Conservation (phyloP, 2,113 vertebrate species). For the Butastur rufipennis region DNA sequence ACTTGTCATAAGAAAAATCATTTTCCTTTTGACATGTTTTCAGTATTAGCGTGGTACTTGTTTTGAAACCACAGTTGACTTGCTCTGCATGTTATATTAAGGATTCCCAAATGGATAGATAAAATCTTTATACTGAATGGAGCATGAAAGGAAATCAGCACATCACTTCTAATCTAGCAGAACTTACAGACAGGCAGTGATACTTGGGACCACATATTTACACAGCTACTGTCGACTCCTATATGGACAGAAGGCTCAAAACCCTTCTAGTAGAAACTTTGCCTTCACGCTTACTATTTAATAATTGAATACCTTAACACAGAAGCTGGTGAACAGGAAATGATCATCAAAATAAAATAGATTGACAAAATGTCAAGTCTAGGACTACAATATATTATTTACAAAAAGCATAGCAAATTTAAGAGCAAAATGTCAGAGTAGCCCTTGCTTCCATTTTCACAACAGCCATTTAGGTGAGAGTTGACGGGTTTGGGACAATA, state of each 20-base stretch:
- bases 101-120: conserved; percentile 22
- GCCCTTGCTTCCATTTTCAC: conserved; percentile 51
- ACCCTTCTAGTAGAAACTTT: background rate
- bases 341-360: conserved; percentile 11
- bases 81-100: background rate
- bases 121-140: background rate
- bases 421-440: conserved; percentile 67
- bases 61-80: conserved; percentile 42
- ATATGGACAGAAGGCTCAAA: background rate
- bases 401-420: conserved; percentile 45
- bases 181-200: background rate
- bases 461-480: conserved; percentile 46
- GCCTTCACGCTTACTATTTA: background rate
- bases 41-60: background rate
- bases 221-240: background rate
- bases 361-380: conserved; percentile 44
- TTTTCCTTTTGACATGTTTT: conserved; percentile 51
- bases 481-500: conserved; percentile 49
- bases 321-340: conserved; percentile 4
- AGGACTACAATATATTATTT: conserved; percentile 28
- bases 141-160: conserved; percentile 43
- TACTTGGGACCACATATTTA: background rate
- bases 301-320: conserved; percentile 14
- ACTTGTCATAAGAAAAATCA: conserved; percentile 26
- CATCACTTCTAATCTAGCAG: background rate